phyloP scores from a whole-genome alignment of 2,888 invertebrate genomes.

The Erpobdella octoculata region DNA sequence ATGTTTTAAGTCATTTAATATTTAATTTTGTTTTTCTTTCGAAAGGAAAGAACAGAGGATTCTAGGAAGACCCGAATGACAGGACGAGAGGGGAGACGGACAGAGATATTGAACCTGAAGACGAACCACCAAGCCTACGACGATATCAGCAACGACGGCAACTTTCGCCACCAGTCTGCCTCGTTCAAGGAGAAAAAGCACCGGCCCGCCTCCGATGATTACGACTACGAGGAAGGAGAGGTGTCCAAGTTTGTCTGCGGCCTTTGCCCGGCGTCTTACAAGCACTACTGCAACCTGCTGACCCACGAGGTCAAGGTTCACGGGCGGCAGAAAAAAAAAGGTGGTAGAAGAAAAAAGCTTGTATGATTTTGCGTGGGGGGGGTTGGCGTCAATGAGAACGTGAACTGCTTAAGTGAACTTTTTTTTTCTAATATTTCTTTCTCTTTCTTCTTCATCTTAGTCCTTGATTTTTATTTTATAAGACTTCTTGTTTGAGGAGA shows the following conservation, averaged over 20 bases:
- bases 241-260: conserved; percentile 29
- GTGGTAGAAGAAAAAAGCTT: conserved; percentile 27
- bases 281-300: conserved; percentile 32
- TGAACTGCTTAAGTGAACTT: too few relatives aligned
- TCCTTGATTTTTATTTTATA: too few relatives aligned
- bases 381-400: too few relatives aligned
- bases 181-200: background rate
- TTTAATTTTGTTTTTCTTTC: background rate
- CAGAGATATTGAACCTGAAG: background rate
- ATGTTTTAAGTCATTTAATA: too few relatives aligned
- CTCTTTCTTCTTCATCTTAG: too few relatives aligned
- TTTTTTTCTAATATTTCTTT: too few relatives aligned
- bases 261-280: conserved; percentile 28
- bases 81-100: background rate
- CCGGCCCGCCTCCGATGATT: background rate
- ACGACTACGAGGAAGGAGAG: background rate
- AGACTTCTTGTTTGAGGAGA: too few relatives aligned
- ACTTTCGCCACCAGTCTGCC: background rate
- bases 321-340: conserved; percentile 30
- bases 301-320: conserved; percentile 33
- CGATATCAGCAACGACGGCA: background rate
- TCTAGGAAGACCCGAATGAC: background rate
- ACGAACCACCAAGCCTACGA: background rate
- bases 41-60: background rate
- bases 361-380: too few relatives aligned